Evolutionary conservation across 2,113 vertebrate species (phyloP).

Genomic region (Gopherus flavomarginatus): DNA sequence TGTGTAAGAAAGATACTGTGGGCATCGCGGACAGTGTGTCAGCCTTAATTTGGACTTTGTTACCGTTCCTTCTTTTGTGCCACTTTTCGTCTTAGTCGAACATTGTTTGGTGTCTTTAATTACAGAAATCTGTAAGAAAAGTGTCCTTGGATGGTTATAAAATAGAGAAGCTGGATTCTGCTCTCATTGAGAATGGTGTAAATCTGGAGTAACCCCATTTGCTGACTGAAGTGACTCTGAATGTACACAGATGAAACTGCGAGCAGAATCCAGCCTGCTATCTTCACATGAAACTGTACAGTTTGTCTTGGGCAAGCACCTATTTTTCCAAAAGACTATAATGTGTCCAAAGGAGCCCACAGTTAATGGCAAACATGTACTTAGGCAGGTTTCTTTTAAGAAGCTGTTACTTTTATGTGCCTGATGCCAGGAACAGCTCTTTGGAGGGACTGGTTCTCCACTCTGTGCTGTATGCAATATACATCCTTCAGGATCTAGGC

Average conservation of each 20-base stretch:
- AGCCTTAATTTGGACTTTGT: background rate
- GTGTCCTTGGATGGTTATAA: background rate
- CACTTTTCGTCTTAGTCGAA: background rate
- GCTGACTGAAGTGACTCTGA: accelerated
- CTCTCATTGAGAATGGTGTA: background rate
- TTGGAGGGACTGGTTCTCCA: background rate
- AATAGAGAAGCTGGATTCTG: background rate
- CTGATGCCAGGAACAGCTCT: constrained; percentile 32
- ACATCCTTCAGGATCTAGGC: constrained; percentile 10
- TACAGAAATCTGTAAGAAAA: background rate
- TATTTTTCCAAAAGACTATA: constrained; percentile 8
- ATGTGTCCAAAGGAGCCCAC: background rate
- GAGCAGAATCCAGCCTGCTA: accelerated
- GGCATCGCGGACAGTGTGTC: background rate
- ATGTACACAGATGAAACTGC: accelerated
- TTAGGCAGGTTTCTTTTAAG: constrained; percentile 36
- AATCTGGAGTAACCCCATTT: background rate
- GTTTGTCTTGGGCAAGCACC: constrained; percentile 5
- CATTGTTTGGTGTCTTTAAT: background rate
- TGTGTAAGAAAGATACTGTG: background rate
- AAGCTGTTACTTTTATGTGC: constrained; percentile 10
- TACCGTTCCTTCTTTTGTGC: background rate
- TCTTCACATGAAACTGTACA: background rate
- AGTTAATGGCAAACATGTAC: constrained; percentile 25
- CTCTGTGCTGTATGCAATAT: background rate